Base-by-base conservation (phyloP, 2,113 vertebrate species). In the Hemicordylus capensis region DNA sequence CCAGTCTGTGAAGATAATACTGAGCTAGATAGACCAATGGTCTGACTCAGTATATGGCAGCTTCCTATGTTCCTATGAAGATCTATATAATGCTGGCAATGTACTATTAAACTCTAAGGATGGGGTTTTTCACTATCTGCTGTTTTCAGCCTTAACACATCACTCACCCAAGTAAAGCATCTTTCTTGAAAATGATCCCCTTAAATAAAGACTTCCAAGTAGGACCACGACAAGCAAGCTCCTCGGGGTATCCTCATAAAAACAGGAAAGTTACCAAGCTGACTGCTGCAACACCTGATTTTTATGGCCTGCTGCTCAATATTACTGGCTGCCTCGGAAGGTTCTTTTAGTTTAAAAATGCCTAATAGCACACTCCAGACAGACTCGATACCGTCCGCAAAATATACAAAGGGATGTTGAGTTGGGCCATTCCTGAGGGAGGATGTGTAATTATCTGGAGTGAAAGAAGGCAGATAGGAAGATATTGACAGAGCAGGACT, bases 291-390 rank as follows among this genome's bases (percentile, higher is more conserved):
- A 61, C 17, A 81, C 1, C 8, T 44, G 26, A 9, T 7, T 84
- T n/a, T 84, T 78, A 70, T 73, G 37, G 78, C 74, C 82, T 26
- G n/a, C 7, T 87, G 42, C 31, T 77, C 70, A 85, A 24, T 85
- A 76, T 42, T 34, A 58, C 1, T 1, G 85, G 44, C 19, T 85
- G 26, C 46, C 17, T 17, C 1, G 76, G 37, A 70, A 73, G 81
- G 0, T 56, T 84, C 77, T 88, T 88, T 84, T 58, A 74, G 1
- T 77, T 86, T 89, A 83, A 85, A 92, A 90, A 80, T 59, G 48
- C 20, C 78, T 76, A 74, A 92, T 90, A 84, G 69, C 31, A 10
- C 3, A 76, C 85, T 44, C 81, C 73, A 80, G 54, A 31, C 74
- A 58, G 70, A 87, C 46, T 83, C 42, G 85, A 51, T 17, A 67